Percentiles rank a stretch among this genome's conserved stretches.
phyloP scores from a whole-genome alignment of 2,113 vertebrate species.

The Solea solea region DNA sequence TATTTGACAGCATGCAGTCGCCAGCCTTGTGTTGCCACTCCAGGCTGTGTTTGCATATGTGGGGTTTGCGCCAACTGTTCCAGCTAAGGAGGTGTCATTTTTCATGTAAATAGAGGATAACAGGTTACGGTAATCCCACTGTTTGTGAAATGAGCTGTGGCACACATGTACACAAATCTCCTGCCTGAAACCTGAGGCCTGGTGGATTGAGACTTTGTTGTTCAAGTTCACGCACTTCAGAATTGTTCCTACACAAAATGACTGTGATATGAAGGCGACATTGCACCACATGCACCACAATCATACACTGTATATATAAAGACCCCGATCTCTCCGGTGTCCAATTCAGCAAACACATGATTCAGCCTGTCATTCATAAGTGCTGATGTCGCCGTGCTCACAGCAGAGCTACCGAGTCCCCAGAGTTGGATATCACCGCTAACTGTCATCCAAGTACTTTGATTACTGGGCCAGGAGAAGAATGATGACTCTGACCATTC shows the following conservation, averaged over 20 bases:
- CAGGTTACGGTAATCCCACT: conserved; percentile 44
- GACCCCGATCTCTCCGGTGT: conserved; percentile 43
- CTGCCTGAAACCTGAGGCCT: neutral
- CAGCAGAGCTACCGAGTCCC: conserved; percentile 45
- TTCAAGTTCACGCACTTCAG: neutral
- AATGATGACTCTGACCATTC: conserved; percentile 68
- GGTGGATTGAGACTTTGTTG: conserved; percentile 2
- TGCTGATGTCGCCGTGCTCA: conserved; percentile 67
- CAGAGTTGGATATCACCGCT: conserved; percentile 67
- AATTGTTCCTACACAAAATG: conserved; percentile 7
- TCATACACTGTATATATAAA: neutral
- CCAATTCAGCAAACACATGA: conserved; percentile 64
- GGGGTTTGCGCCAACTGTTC: conserved; percentile 14
- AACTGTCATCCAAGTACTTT: conserved; percentile 69
- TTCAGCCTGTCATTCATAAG: conserved; percentile 68
- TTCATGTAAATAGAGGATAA: conserved; percentile 69
- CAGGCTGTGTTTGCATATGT: conserved; percentile 31
- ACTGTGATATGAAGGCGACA: conserved; percentile 33
- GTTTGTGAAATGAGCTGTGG: conserved; percentile 62
- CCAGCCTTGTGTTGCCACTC: conserved; percentile 30
- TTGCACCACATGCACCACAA: conserved; percentile 46
- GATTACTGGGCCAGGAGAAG: conserved; percentile 59
- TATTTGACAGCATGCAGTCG: conserved; percentile 55
- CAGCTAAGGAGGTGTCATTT: conserved; percentile 65
- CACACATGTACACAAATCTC: conserved; percentile 33